Percentiles rank a stretch among this genome's conserved stretches.
Evolutionary conservation across 2,797 vertebrate species (phyloP).

Genomic region (Varecia variegata): DNA sequence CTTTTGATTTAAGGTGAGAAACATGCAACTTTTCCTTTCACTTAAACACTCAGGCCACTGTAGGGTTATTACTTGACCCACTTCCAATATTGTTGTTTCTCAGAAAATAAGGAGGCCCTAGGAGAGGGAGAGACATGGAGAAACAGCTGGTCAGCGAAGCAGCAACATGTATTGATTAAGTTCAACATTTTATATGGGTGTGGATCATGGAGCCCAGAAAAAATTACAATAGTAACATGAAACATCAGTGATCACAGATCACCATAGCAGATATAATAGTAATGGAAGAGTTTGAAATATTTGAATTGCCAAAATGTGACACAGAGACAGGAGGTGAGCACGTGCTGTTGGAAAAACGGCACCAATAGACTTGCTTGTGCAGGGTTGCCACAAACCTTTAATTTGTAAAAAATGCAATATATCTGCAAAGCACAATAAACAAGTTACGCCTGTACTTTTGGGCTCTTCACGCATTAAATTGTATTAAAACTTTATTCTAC

Average conservation of each 20-base stretch:
- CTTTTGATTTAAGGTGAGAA: background rate
- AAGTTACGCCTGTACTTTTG: background rate
- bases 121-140: background rate
- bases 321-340: background rate
- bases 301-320: background rate
- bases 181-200: background rate
- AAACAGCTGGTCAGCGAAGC: background rate
- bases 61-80: too few relatives aligned
- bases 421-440: background rate
- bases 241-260: background rate
- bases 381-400: background rate
- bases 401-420: background rate
- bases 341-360: background rate
- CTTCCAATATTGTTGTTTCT: background rate
- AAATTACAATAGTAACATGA: too few relatives aligned
- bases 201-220: background rate
- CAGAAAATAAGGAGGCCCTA: background rate
- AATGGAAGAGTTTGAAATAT: background rate
- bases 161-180: background rate
- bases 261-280: background rate
- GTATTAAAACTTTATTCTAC: slow-evolving; percentile 77
- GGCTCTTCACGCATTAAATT: slow-evolving; percentile 72
- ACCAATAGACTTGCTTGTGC: background rate
- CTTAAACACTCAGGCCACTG: background rate
- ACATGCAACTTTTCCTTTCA: background rate